phyloP scores from a whole-genome alignment of 92 coral and sea anemone species.

The Ricordea florida region DNA sequence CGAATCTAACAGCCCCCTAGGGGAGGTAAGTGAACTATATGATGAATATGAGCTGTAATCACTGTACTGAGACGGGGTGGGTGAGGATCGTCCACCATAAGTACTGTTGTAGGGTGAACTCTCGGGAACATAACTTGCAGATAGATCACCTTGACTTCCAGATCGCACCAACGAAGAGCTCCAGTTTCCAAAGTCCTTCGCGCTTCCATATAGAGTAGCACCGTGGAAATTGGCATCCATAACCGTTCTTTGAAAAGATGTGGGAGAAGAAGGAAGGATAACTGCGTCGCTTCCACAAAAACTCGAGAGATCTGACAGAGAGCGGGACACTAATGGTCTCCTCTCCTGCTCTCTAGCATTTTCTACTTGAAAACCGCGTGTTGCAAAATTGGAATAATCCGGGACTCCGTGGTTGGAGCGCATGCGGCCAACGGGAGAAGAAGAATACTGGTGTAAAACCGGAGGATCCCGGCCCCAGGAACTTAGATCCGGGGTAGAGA shows the following conservation, averaged over 20 bases:
- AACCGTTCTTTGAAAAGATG: not conserved
- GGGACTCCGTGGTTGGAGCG: not conserved
- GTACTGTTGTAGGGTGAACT: not conserved
- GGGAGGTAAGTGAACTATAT: not conserved
- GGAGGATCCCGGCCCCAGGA: conserved; percentile 1
- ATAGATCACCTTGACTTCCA: conserved; percentile 18
- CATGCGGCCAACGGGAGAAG: not conserved
- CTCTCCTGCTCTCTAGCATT: not conserved
- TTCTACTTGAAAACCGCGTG: not conserved
- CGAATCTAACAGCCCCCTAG: not conserved
- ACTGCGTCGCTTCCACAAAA: not conserved
- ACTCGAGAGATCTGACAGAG: conserved; percentile 9
- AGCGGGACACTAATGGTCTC: conserved; percentile 1
- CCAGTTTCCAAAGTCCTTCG: no score
- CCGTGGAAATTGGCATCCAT: not conserved
- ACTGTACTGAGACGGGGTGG: conserved; percentile 20
- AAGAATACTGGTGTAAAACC: not conserved
- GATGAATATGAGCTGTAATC: conserved; percentile 6
- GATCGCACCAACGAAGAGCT: not conserved
- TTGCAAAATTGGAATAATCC: not conserved
- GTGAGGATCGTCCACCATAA: conserved; percentile 11
- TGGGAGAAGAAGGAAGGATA: not conserved
- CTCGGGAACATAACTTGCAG: not conserved
- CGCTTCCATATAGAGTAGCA: not conserved
- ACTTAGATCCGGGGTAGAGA: conserved; percentile 61